Percentiles rank a stretch among this genome's conserved stretches.
Conservation (phyloP, 2,888 invertebrate genomes). For the Drosophila nigricruria region DNA sequence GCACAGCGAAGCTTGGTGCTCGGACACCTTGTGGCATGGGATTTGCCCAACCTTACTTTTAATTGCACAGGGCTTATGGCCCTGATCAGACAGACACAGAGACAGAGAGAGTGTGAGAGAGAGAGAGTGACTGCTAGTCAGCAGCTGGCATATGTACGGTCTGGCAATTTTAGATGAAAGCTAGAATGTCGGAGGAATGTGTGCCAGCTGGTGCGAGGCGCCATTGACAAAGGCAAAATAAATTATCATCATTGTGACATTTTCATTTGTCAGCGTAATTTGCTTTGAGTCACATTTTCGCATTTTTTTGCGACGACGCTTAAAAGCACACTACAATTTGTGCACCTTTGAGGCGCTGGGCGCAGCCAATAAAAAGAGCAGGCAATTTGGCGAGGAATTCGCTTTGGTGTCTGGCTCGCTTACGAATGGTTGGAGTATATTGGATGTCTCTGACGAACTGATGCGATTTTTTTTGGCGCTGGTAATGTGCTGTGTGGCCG, state of each 20-base stretch:
- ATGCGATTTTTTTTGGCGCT: conserved; percentile 50
- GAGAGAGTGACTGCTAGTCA: conserved; percentile 4
- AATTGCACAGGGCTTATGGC: conserved; percentile 59
- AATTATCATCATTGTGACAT: conserved; percentile 78
- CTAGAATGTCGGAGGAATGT: conserved; percentile 59
- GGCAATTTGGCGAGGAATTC: conserved; percentile 70
- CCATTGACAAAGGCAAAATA: conserved; percentile 76
- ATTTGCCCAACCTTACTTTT: conserved; percentile 55
- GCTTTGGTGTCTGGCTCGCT: conserved; percentile 46
- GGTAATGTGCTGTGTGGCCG: conserved; percentile 33
- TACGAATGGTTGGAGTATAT: conserved; percentile 19
- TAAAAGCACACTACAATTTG: conserved; percentile 62
- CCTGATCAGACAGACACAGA: conserved; percentile 19
- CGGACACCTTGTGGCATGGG: conserved; percentile 4
- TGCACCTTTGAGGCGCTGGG: conserved; percentile 42
- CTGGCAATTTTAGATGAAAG: conserved; percentile 57
- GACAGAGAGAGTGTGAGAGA: not conserved
- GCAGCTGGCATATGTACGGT: conserved; percentile 25
- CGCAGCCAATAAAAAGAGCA: conserved; percentile 18
- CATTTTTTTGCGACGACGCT: conserved; percentile 40
- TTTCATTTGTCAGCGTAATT: conserved; percentile 78
- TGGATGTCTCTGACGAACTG: conserved; percentile 24
- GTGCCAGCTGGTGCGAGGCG: conserved; percentile 48
- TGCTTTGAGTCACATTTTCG: conserved; percentile 63
- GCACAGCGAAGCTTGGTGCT: not conserved